Evolutionary conservation across 2,797 vertebrate genomes (phyloP).

Genomic region (Micropoecilia bifurca): DNA sequence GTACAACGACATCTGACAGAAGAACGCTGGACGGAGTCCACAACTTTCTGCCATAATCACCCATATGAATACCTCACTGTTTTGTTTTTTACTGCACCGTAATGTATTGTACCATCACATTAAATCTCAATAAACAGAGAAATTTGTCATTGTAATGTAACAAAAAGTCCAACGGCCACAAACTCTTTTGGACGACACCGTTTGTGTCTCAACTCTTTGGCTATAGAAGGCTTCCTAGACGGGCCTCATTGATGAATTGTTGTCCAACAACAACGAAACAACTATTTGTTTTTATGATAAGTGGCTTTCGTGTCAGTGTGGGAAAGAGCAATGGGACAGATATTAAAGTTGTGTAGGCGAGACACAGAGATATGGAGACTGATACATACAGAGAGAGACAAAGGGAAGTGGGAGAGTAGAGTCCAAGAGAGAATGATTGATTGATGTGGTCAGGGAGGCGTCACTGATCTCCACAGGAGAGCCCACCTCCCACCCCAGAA

Average conservation of each 20-base stretch:
- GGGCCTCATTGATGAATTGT: constrained; percentile 6
- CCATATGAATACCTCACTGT: not conserved
- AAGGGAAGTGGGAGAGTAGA: constrained; percentile 59
- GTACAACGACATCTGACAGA: not conserved
- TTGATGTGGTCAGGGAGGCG: constrained; percentile 83
- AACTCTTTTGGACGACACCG: not conserved
- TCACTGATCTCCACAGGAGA: constrained; percentile 80
- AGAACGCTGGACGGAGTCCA: not conserved
- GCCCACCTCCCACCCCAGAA: constrained; percentile 45
- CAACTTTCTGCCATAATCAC: not conserved
- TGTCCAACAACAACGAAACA: constrained; percentile 24
- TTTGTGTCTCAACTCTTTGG: not conserved
- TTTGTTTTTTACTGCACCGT: not conserved
- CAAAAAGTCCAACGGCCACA: not conserved
- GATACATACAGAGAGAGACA: constrained; percentile 73
- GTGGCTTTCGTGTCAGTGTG: constrained; percentile 66
- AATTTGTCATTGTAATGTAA: not conserved
- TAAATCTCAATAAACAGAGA: not conserved
- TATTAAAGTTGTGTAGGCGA: constrained; percentile 70
- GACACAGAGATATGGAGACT: constrained; percentile 71
- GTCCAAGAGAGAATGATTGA: constrained; percentile 75
- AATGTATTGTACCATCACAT: not conserved
- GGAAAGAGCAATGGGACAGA: constrained; percentile 67
- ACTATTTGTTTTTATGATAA: constrained; percentile 55
- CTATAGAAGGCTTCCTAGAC: not conserved